Conservation (phyloP, 1,140 invertebrate genomes). For the Diprion similis region DNA sequence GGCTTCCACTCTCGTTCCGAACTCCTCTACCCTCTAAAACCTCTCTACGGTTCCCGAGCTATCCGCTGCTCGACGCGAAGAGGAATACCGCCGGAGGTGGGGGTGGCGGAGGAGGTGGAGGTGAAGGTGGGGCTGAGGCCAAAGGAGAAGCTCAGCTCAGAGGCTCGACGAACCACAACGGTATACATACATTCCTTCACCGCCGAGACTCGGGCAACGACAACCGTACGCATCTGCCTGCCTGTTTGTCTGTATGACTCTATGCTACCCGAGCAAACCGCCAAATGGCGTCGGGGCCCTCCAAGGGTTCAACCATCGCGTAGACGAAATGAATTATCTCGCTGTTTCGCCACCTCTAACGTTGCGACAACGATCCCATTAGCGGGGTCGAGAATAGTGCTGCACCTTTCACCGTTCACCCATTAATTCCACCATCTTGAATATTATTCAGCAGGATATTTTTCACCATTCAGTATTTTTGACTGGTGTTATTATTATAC, state of each 20-base stretch:
- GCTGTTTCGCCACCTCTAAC: not conserved
- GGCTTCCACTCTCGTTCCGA: constrained; percentile 44
- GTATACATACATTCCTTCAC: constrained; percentile 37
- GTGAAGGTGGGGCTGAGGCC: constrained; percentile 25
- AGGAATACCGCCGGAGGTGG: constrained; percentile 24
- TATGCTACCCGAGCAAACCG: constrained; percentile 40
- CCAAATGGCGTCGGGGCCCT: constrained; percentile 40
- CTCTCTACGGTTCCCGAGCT: constrained; percentile 28
- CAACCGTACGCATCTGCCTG: constrained; percentile 27
- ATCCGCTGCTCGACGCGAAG: constrained; percentile 29
- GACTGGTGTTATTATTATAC: too few relatives aligned
- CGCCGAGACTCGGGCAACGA: constrained; percentile 42
- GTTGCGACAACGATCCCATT: not conserved
- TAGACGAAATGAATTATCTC: not conserved
- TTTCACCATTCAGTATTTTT: too few relatives aligned
- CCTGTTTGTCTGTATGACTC: constrained; percentile 20
- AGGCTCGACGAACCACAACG: constrained; percentile 43
- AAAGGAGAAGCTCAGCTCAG: constrained; percentile 6
- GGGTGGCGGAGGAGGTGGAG: constrained; percentile 6
- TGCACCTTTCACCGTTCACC: too few relatives aligned
- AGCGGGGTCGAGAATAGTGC: too few relatives aligned
- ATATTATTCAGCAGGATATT: too few relatives aligned
- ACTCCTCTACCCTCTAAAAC: constrained; percentile 32
- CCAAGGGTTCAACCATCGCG: not conserved
- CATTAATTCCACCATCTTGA: too few relatives aligned